phyloP scores from a whole-genome alignment of 2,113 vertebrate species.

The Bos javanicus region DNA sequence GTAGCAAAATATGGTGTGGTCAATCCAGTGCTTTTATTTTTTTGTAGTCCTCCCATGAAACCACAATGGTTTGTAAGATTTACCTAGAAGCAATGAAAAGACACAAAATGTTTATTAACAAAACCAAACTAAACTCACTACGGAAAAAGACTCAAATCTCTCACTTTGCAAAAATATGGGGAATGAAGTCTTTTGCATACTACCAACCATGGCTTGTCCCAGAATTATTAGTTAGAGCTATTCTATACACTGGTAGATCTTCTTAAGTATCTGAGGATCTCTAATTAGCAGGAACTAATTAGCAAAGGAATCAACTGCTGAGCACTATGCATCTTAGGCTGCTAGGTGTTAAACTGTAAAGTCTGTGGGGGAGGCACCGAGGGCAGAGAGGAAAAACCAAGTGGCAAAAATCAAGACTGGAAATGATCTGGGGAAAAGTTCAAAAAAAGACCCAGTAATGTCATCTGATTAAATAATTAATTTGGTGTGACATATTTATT shows the following conservation, averaged over 20 bases:
- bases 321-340: neutral
- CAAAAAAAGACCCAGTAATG: neutral
- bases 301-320: slow-evolving; percentile 44
- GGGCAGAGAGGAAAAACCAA: slow-evolving; percentile 14
- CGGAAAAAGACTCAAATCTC: neutral
- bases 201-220: slow-evolving; percentile 9
- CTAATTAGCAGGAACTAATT: slow-evolving; percentile 52
- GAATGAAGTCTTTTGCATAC: slow-evolving; percentile 14
- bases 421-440: slow-evolving; percentile 23
- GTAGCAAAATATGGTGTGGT: slow-evolving; percentile 98
- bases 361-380: neutral
- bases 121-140: neutral
- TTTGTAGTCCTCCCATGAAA: slow-evolving; percentile 98
- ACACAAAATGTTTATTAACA: slow-evolving; percentile 26
- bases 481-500: neutral
- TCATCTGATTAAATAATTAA: neutral
- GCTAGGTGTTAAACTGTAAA: slow-evolving; percentile 17
- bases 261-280: slow-evolving; percentile 27
- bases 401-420: slow-evolving; percentile 3
- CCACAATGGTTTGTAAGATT: slow-evolving; percentile 97
- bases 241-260: neutral
- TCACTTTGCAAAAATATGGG: neutral
- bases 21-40: slow-evolving; percentile 96
- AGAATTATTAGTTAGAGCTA: slow-evolving; percentile 21
- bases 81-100: slow-evolving; percentile 83